Base-by-base conservation (phyloP, 1,140 invertebrate genomes). In the Pogonomyrmex barbatus region DNA sequence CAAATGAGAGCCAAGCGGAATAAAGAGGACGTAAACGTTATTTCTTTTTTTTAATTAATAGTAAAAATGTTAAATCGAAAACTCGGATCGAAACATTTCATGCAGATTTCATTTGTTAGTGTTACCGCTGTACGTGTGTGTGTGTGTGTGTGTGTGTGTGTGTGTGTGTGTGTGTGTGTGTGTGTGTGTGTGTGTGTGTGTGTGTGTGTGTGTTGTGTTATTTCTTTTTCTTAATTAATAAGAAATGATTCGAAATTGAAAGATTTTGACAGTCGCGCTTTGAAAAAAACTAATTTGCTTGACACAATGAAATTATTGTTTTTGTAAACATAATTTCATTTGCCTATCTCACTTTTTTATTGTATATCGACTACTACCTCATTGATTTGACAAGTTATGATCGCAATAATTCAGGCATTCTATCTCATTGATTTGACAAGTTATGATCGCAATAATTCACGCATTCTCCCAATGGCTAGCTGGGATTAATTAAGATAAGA, bases 141-240 rank as follows among this genome's bases (percentile, higher is more conserved):
- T 24, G 24, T 24, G 24, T 65, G 17, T 42, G 8, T 39, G n/a
- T 63, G 2, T 5, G 17, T 42, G 24, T 24, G 24, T 65, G 17
- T 42, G 8, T 39, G n/a, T 63, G 2, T 5, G 17, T 42, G 24
- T 24, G 24, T 65, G 17, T 42, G 8, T 39, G n/a, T 63, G 2
- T 5, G 17, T 42, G 24, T 24, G 24, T 24, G 24, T 24, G 24
- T 24, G 24, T 24, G 24, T 24, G 24, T 24, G 24, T 24, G 24
- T 24, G 24, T 24, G 24, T 24, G 24, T 24, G 24, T 65, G 17
- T 42, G 8, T 39, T 63, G 2, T 5, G 17, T 42, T 9, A 42
- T 65, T 42, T 65, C 17, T 65, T 65, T 62, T 65, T 42, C 17
- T 67, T 45, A 24, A 67, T 45, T 67, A 67, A 24, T 3, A 24